Evolutionary conservation across 1,140 invertebrate genomes (phyloP).

Genomic region (Pseudomyrmex dendroicus): DNA sequence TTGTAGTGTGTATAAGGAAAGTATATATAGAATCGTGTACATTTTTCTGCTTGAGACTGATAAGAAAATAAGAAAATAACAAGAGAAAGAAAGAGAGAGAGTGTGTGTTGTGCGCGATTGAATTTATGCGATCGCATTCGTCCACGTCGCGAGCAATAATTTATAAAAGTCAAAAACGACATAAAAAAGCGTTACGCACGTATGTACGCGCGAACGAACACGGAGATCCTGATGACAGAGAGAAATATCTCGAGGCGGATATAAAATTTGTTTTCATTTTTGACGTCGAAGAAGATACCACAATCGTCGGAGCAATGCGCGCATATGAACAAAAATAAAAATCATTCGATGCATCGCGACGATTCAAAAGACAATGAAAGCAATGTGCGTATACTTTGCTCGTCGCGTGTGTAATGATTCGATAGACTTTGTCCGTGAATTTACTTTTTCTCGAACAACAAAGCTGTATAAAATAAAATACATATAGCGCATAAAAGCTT

Average conservation of each 20-base stretch:
- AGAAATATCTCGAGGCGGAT: slow-evolving; percentile 36
- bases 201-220: slow-evolving; percentile 14
- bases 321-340: slow-evolving; percentile 39
- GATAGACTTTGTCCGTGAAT: background rate
- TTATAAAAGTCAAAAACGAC: slow-evolving; percentile 53
- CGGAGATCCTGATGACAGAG: slow-evolving; percentile 35
- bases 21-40: background rate
- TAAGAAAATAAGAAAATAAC: slow-evolving; percentile 39
- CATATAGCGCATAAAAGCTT: background rate
- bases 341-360: slow-evolving; percentile 29
- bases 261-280: slow-evolving; percentile 23
- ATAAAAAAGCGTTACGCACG: slow-evolving; percentile 29
- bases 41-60: slow-evolving; percentile 35
- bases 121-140: slow-evolving; percentile 57
- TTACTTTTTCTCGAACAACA: background rate
- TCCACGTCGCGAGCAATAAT: slow-evolving; percentile 38
- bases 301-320: slow-evolving; percentile 33
- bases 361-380: slow-evolving; percentile 37
- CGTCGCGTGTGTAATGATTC: background rate
- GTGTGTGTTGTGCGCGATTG: slow-evolving; percentile 12
- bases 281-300: slow-evolving; percentile 33
- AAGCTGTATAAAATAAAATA: background rate
- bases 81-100: slow-evolving; percentile 23
- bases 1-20: background rate
- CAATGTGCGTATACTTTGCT: slow-evolving; percentile 5